These are phyloP conservation scores for Zaprionus tsacasi DNA, from an alignment of 1,140 invertebrate genomes.

Conservation along the genomic window DNA sequence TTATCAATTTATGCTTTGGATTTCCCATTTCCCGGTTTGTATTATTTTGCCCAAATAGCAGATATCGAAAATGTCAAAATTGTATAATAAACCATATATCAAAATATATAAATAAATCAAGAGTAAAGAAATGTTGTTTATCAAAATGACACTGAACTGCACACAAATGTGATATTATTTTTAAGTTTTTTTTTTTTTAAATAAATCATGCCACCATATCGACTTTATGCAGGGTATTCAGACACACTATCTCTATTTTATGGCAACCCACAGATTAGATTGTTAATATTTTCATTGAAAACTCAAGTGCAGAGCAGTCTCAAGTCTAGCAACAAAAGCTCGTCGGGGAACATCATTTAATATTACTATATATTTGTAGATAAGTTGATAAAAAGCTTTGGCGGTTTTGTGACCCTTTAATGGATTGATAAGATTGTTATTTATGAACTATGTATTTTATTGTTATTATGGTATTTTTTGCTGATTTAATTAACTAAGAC, in stretches of 20 bases:
- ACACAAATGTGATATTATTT: not conserved
- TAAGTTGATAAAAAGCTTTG: constrained; percentile 8
- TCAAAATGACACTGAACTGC: too few relatives aligned
- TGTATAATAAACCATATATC: not conserved
- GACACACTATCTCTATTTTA: constrained; percentile 4
- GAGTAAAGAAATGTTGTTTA: too few relatives aligned
- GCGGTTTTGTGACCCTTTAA: not conserved
- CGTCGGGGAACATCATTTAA: not conserved
- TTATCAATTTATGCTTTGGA: constrained; percentile 22
- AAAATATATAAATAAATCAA: too few relatives aligned
- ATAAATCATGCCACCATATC: not conserved
- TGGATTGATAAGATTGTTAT: not conserved
- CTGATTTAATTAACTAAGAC: not conserved
- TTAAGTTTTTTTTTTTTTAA: not conserved
- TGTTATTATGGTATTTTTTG: not conserved
- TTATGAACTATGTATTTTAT: not conserved
- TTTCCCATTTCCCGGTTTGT: constrained; percentile 28
- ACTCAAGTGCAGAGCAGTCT: not conserved
- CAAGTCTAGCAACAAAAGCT: constrained; percentile 24
- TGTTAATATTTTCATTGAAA: constrained; percentile 19
- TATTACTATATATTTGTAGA: not conserved
- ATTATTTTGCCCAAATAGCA: constrained; percentile 7
- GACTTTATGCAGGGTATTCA: not conserved
- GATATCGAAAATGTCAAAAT: not conserved
- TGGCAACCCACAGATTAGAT: constrained; percentile 22